Conservation (phyloP, 2,113 vertebrate species). For the Silurus asotus region DNA sequence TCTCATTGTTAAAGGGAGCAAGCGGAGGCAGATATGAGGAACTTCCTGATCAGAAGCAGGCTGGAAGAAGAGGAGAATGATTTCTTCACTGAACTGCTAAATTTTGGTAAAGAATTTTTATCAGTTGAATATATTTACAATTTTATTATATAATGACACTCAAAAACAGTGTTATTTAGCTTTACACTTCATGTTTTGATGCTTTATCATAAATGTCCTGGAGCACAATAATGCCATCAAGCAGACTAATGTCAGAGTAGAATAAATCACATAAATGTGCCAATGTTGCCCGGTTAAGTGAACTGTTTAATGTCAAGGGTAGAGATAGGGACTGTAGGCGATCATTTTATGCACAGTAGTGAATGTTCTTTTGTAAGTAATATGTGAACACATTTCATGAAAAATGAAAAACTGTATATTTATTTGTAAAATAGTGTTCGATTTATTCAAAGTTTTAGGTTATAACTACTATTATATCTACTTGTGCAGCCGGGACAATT, state of each 20-base stretch:
- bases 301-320: neutral
- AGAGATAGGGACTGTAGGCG: neutral
- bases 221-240: neutral
- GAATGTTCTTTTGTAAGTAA: neutral
- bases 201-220: neutral
- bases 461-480: neutral
- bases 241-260: neutral
- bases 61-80: constrained; percentile 60
- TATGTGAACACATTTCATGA: neutral
- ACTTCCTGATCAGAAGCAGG: constrained; percentile 72
- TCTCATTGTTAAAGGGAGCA: constrained; percentile 73
- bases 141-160: neutral
- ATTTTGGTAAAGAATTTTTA: constrained; percentile 59
- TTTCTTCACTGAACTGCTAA: constrained; percentile 62
- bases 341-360: neutral
- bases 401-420: neutral
- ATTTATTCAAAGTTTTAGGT: neutral
- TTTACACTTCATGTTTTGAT: neutral
- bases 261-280: neutral
- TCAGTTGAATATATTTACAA: neutral
- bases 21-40: constrained; percentile 76
- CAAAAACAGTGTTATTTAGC: neutral
- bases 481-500: neutral
- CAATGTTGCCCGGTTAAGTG: neutral
- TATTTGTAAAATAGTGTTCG: neutral